phyloP scores from a whole-genome alignment of 2,113 vertebrate genomes.

The Spea bombifrons region DNA sequence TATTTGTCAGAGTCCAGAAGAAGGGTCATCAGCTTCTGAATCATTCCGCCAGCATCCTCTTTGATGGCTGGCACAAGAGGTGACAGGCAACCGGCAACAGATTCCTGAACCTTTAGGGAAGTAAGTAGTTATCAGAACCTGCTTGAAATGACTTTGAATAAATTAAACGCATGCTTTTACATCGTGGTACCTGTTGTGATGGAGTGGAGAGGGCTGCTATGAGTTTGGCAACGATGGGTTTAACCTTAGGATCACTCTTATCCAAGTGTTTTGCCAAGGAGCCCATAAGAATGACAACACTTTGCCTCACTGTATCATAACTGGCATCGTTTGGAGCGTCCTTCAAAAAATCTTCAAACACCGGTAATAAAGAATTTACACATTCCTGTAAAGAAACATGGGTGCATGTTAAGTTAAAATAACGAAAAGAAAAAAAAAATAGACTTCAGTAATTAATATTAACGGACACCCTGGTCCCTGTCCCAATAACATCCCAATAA shows the following conservation, averaged over 20 bases:
- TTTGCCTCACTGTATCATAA: slow-evolving; percentile 95
- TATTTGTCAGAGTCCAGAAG: slow-evolving; percentile 96
- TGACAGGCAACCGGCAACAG: slow-evolving; percentile 89
- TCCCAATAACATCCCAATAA: too few relatives aligned
- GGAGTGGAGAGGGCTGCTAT: slow-evolving; percentile 94
- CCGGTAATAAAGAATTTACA: slow-evolving; percentile 90
- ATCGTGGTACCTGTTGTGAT: slow-evolving; percentile 83
- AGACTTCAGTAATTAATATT: too few relatives aligned
- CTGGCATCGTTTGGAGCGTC: slow-evolving; percentile 92
- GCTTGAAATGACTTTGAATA: background rate
- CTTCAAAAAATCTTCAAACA: slow-evolving; percentile 96
- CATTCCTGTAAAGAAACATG: slow-evolving; percentile 78
- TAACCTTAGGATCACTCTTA: slow-evolving; percentile 95
- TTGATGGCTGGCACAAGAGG: slow-evolving; percentile 94
- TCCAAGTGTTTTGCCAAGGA: slow-evolving; percentile 97
- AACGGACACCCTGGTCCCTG: too few relatives aligned
- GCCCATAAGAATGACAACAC: slow-evolving; percentile 97
- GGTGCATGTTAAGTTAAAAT: too few relatives aligned
- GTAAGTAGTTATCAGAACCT: background rate
- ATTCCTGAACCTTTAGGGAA: slow-evolving; percentile 86
- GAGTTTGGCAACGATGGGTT: slow-evolving; percentile 95
- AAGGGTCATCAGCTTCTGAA: slow-evolving; percentile 88
- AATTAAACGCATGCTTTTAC: background rate
- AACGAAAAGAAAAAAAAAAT: too few relatives aligned
- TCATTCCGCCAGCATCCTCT: slow-evolving; percentile 92